Percentiles rank a stretch among this genome's conserved stretches.
phyloP scores from a whole-genome alignment of 2,888 invertebrate species.

The Melinaea menophilus region DNA sequence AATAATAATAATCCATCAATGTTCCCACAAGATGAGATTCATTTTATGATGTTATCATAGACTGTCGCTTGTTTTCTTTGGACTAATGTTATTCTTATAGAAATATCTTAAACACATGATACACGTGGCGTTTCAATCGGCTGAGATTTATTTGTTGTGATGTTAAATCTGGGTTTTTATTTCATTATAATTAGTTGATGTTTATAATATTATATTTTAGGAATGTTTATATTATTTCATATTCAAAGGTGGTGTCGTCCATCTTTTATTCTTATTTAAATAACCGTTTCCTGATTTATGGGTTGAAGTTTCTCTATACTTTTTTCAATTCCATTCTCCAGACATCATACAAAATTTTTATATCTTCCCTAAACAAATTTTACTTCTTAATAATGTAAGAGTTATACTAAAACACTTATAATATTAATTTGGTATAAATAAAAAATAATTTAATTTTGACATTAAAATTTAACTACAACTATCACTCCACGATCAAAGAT shows the following conservation, averaged over 20 bases:
- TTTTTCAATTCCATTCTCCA: too few relatives aligned
- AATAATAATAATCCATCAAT: constrained; percentile 41
- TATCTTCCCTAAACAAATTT: too few relatives aligned
- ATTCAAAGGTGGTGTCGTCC: too few relatives aligned
- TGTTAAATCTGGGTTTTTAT: constrained; percentile 1
- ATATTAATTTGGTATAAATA: not conserved
- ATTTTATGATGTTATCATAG: constrained; percentile 69
- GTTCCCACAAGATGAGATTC: constrained; percentile 31
- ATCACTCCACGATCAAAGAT: not conserved
- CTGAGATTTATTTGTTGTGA: constrained; percentile 19
- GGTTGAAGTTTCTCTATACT: too few relatives aligned
- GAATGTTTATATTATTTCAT: not conserved
- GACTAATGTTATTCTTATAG: constrained; percentile 53
- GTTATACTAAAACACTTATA: not conserved
- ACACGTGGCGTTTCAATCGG: constrained; percentile 44
- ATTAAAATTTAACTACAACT: not conserved
- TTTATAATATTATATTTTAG: not conserved
- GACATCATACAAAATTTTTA: too few relatives aligned
- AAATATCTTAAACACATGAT: constrained; percentile 48
- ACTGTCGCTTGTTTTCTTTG: constrained; percentile 32
- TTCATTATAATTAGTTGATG: not conserved
- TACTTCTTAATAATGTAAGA: too few relatives aligned
- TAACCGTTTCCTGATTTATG: too few relatives aligned
- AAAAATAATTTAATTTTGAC: not conserved
- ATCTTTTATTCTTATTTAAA: too few relatives aligned